These are phyloP conservation scores for Orestias chungarensis DNA, from an alignment of 2,797 vertebrate genomes.

Conservation along the genomic window DNA sequence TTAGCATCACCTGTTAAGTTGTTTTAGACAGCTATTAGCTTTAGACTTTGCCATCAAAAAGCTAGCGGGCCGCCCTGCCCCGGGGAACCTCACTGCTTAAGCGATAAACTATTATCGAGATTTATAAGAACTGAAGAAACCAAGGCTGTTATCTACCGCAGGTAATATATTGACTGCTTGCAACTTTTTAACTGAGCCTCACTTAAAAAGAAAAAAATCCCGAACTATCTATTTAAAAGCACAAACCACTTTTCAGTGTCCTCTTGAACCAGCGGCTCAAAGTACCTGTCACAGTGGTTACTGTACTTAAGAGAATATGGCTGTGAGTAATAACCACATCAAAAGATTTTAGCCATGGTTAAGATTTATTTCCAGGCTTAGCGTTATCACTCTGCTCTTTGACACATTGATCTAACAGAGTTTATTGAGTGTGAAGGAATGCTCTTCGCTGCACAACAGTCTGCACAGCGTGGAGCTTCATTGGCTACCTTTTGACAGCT, in stretches of 20 bases:
- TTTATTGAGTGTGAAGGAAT: conserved; percentile 82
- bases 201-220: too few species aligned
- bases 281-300: conserved; percentile 77
- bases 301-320: conserved; percentile 73
- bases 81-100: conserved; percentile 88
- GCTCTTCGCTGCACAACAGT: conserved; percentile 50
- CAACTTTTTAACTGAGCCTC: background rate
- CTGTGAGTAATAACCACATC: conserved; percentile 69
- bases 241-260: conserved; percentile 65
- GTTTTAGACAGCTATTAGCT: background rate
- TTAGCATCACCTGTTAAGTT: background rate
- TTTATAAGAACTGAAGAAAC: background rate
- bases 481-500: conserved; percentile 19
- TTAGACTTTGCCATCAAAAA: too few species aligned
- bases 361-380: conserved; percentile 75
- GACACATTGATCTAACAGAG: conserved; percentile 72
- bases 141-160: background rate
- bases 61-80: conserved; percentile 89
- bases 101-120: conserved; percentile 23
- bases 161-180: background rate
- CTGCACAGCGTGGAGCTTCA: conserved; percentile 24
- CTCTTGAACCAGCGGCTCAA: conserved; percentile 72
- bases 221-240: conserved; percentile 16
- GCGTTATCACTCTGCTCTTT: conserved; percentile 73
- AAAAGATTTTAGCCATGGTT: conserved; percentile 74